Conservation (phyloP, 2,888 invertebrate genomes). For the Drosophila ezoana region DNA sequence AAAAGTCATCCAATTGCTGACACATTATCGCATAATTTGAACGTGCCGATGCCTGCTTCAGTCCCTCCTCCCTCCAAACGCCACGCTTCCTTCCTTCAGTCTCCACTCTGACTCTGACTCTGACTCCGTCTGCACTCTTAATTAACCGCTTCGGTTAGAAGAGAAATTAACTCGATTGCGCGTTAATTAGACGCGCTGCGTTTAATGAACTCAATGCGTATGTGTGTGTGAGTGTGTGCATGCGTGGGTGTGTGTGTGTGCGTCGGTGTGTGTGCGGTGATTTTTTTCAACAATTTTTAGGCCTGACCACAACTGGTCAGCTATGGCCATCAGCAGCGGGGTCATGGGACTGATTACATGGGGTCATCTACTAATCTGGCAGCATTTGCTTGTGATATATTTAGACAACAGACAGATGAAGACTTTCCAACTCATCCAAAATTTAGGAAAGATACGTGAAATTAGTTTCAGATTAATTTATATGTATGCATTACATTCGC, state of each 20-base stretch:
- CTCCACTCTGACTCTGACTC: slow-evolving; percentile 13
- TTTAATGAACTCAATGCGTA: slow-evolving; percentile 72
- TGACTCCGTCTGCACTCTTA: slow-evolving; percentile 65
- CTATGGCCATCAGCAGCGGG: slow-evolving; percentile 86
- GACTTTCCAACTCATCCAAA: not conserved
- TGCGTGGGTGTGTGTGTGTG: slow-evolving; percentile 3
- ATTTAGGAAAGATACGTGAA: not conserved
- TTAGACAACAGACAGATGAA: slow-evolving; percentile 2
- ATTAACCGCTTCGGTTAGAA: slow-evolving; percentile 76
- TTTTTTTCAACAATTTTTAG: slow-evolving; percentile 39
- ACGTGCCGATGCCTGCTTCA: slow-evolving; percentile 3
- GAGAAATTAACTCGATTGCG: slow-evolving; percentile 80
- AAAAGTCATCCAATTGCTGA: slow-evolving; percentile 58
- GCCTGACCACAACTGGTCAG: slow-evolving; percentile 86
- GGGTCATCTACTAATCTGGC: slow-evolving; percentile 29
- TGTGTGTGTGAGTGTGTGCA: slow-evolving; percentile 13
- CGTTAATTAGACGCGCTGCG: slow-evolving; percentile 75
- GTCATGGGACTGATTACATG: slow-evolving; percentile 86
- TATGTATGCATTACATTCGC: no score
- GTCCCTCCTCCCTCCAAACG: not conserved
- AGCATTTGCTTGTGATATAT: slow-evolving; percentile 20
- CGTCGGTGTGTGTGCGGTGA: slow-evolving; percentile 37
- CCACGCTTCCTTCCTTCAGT: no score
- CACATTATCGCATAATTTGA: slow-evolving; percentile 77
- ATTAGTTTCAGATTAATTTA: no score